Percentiles rank a stretch among this genome's conserved stretches.
Conservation (phyloP, 2,888 invertebrate genomes). For the Drosophila siamana region DNA sequence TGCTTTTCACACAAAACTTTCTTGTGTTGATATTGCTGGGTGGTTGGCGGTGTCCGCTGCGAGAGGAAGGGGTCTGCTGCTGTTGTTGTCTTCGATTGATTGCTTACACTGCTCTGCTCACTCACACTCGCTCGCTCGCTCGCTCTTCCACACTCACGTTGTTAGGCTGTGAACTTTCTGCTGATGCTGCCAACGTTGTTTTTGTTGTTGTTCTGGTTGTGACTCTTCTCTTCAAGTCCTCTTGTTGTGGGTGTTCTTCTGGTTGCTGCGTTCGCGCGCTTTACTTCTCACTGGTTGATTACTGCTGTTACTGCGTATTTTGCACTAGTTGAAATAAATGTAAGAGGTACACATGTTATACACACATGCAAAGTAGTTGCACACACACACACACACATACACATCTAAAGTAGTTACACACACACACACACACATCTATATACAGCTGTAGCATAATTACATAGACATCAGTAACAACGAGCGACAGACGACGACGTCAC, state of each 20-base stretch:
- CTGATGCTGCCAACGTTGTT: constrained; percentile 6
- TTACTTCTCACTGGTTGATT: constrained; percentile 7
- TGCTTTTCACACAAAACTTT: neutral
- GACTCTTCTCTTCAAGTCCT: neutral
- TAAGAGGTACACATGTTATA: constrained; percentile 23
- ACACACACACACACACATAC: constrained; percentile 10
- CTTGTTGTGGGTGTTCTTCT: constrained; percentile 3
- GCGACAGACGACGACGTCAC: constrained; percentile 14
- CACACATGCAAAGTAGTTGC: constrained; percentile 16
- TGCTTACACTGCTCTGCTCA: constrained; percentile 12
- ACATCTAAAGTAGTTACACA: constrained; percentile 10
- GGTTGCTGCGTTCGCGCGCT: constrained; percentile 26
- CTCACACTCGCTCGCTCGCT: neutral
- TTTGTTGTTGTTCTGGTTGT: constrained; percentile 1
- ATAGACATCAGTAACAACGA: constrained; percentile 1
- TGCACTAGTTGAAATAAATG: constrained; percentile 45
- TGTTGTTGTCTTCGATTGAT: constrained; percentile 14
- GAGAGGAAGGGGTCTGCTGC: neutral
- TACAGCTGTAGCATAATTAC: constrained; percentile 17
- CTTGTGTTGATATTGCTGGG: neutral
- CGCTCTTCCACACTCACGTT: neutral
- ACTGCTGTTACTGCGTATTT: constrained; percentile 46
- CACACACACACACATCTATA: constrained; percentile 3
- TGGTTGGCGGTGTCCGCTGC: neutral
- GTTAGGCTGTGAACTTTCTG: constrained; percentile 2